Conservation (phyloP, 2,113 vertebrate species). For the Anhinga rufa region DNA sequence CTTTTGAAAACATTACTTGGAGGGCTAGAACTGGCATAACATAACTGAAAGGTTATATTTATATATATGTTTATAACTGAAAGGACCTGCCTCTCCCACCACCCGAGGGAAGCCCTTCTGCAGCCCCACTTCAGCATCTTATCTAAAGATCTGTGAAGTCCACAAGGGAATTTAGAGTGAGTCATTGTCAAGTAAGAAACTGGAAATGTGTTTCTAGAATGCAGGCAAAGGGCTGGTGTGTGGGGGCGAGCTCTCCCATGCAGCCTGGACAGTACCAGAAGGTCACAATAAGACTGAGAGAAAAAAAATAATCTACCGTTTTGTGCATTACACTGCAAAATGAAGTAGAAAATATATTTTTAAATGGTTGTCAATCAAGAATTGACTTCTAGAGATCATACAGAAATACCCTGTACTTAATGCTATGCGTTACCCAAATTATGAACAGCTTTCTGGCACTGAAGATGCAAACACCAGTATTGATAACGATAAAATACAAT, state of each 20-base stretch:
- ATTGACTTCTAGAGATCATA: neutral
- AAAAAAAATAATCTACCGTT: neutral
- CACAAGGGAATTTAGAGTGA: neutral
- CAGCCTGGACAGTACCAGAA: neutral
- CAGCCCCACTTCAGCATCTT: neutral
- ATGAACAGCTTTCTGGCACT: neutral
- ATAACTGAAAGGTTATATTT: neutral
- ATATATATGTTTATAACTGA: too few species aligned
- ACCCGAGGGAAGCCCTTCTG: neutral
- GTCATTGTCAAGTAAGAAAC: neutral
- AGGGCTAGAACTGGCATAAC: neutral
- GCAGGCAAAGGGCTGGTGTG: neutral
- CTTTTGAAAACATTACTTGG: neutral
- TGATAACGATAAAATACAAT: neutral
- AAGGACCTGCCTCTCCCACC: neutral
- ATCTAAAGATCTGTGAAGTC: neutral
- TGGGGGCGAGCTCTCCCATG: neutral
- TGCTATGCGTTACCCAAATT: neutral
- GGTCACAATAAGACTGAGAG: neutral
- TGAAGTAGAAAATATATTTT: neutral
- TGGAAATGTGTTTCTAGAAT: neutral
- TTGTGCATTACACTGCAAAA: neutral
- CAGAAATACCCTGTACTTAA: neutral
- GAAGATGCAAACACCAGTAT: neutral
- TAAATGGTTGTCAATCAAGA: neutral